These are phyloP conservation scores for Gallirallus australis DNA, from an alignment of 2,797 vertebrate species.

Conservation along the genomic window DNA sequence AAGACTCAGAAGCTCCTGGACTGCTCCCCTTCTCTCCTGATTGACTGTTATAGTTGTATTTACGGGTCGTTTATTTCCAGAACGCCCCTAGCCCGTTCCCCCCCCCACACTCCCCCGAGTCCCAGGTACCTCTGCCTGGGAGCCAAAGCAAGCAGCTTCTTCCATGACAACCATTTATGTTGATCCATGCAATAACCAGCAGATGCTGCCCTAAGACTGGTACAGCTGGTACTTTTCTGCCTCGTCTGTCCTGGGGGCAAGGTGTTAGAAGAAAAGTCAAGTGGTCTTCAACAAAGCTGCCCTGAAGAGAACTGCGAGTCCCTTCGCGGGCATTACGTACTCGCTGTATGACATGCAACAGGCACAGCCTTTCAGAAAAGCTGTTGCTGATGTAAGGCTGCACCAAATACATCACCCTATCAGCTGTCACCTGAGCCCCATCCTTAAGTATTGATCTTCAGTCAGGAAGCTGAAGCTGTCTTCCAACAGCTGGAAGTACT, in stretches of 20 bases:
- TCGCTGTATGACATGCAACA: not conserved
- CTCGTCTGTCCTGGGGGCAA: slow-evolving; percentile 71
- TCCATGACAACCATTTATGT: slow-evolving; percentile 76
- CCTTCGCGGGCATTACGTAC: not conserved
- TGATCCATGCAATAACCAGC: slow-evolving; percentile 81
- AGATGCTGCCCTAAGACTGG: slow-evolving; percentile 83
- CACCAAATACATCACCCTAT: not conserved
- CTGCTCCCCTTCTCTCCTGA: not conserved
- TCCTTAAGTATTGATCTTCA: not conserved
- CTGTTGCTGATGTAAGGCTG: not conserved
- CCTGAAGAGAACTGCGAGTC: not conserved
- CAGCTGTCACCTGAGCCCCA: not conserved
- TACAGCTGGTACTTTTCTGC: slow-evolving; percentile 63
- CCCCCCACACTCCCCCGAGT: not conserved
- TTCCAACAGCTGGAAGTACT: not conserved
- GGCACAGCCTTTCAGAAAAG: not conserved
- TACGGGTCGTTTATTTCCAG: not conserved
- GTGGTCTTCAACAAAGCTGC: slow-evolving; percentile 8
- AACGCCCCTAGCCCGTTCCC: not conserved
- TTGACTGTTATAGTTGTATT: not conserved
- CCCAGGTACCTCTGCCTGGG: slow-evolving; percentile 45
- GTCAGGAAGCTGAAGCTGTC: slow-evolving; percentile 1
- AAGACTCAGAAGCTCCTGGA: not conserved
- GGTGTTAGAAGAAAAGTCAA: slow-evolving; percentile 28
- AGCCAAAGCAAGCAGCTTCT: slow-evolving; percentile 59